A percentile compares a stretch with the other conserved stretches of the same genome.
Conservation (phyloP, 2,797 vertebrate species). For the Micromesistius poutassou region DNA sequence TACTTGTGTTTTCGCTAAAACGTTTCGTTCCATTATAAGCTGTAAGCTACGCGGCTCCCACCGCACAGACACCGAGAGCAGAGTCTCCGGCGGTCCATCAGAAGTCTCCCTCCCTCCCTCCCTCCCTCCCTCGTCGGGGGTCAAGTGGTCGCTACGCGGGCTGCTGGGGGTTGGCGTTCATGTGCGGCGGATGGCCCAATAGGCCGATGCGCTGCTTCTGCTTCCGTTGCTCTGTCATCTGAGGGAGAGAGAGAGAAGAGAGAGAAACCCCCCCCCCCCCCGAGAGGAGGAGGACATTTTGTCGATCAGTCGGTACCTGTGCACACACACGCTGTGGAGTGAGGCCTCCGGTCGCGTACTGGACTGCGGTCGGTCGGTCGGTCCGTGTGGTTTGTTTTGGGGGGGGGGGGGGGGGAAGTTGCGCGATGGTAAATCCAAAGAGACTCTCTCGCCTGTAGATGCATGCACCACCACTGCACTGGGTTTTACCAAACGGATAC, state of each 20-base stretch:
- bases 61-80: conserved; percentile 14
- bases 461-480: neutral
- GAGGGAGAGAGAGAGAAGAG: conserved; percentile 49
- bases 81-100: neutral
- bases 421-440: too few species aligned
- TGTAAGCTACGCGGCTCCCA: conserved; percentile 2
- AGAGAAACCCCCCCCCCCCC: too few species aligned
- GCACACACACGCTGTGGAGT: neutral
- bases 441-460: neutral
- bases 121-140: neutral
- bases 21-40: conserved; percentile 44
- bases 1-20: conserved; percentile 46
- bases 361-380: neutral
- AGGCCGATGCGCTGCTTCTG: conserved; percentile 98
- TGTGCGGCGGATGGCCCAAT: conserved; percentile 90
- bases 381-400: neutral
- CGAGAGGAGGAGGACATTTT: neutral
- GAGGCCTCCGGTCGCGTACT: neutral
- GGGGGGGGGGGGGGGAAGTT: too few species aligned
- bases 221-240: conserved; percentile 99
- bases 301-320: neutral
- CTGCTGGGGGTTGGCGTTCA: conserved; percentile 94
- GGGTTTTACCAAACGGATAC: neutral
- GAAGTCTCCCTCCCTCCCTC: too few species aligned
- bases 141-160: conserved; percentile 74